Percentiles rank a stretch among this genome's conserved stretches.
Conservation (phyloP, 2,888 invertebrate species). For the Agriopis marginaria region DNA sequence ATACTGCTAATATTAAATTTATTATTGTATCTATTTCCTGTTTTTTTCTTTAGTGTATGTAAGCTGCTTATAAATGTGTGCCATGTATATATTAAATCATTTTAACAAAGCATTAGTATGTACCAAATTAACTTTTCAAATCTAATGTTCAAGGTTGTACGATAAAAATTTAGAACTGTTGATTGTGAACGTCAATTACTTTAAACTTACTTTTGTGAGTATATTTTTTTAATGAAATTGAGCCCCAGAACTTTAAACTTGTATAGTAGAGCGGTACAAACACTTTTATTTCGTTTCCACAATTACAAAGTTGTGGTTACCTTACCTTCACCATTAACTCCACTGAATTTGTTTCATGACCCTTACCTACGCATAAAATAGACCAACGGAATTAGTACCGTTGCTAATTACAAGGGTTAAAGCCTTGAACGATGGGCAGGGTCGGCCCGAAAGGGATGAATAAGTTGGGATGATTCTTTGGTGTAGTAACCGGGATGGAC, state of each 20-base stretch:
- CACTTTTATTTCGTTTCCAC: conserved; percentile 22
- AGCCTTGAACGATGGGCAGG: conserved; percentile 62
- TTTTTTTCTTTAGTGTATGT: too few relatives aligned
- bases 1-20: too few relatives aligned
- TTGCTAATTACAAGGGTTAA: conserved; percentile 74
- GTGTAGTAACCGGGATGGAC: conserved; percentile 58
- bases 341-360: conserved; percentile 43
- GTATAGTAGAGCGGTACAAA: not conserved
- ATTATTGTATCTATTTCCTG: too few relatives aligned
- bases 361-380: conserved; percentile 50
- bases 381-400: conserved; percentile 59
- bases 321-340: conserved; percentile 33
- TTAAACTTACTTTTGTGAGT: too few relatives aligned
- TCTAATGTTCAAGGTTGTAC: too few relatives aligned
- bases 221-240: not conserved
- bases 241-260: not conserved
- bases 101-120: too few relatives aligned
- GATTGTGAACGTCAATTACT: too few relatives aligned
- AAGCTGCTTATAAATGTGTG: too few relatives aligned
- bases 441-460: conserved; percentile 69
- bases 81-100: too few relatives aligned
- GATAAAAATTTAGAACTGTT: too few relatives aligned
- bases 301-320: conserved; percentile 28
- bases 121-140: too few relatives aligned
- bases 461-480: conserved; percentile 77